phyloP scores from a whole-genome alignment of 2,113 vertebrate species.

The Isurus oxyrinchus region DNA sequence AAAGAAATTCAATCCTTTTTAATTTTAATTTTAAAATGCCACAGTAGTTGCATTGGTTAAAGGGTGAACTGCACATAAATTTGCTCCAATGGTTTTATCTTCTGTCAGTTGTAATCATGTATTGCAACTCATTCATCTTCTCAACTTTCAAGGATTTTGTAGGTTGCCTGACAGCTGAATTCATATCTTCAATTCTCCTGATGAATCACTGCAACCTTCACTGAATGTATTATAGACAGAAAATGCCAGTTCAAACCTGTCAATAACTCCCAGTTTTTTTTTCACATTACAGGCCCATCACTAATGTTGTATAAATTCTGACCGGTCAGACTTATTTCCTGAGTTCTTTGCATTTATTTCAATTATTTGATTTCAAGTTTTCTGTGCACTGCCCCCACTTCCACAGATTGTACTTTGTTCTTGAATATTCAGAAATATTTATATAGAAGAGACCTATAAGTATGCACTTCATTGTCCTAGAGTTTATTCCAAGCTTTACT shows the following conservation, averaged over 20 bases:
- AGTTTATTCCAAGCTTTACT: not conserved
- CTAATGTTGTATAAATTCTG: not conserved
- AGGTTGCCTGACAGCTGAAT: conserved; percentile 11
- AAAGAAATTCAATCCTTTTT: not conserved
- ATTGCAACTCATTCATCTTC: conserved; percentile 6
- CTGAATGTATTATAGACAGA: not conserved
- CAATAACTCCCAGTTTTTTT: not conserved
- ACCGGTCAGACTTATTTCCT: not conserved
- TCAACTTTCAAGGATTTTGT: conserved; percentile 13
- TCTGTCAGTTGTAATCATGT: not conserved
- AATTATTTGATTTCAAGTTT: not conserved
- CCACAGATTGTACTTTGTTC: not conserved
- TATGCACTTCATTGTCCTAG: not conserved
- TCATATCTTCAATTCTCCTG: not conserved
- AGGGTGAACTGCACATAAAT: conserved; percentile 19
- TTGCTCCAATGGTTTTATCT: not conserved
- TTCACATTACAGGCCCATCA: not conserved
- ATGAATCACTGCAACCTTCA: conserved; percentile 11
- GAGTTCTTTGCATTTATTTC: not conserved
- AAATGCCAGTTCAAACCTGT: not conserved
- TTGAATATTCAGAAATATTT: not conserved
- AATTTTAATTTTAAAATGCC: not conserved
- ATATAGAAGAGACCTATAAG: not conserved
- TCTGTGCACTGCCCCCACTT: not conserved
- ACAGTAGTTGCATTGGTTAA: not conserved